Evolutionary conservation across 1,140 invertebrate species (phyloP).

Genomic region (Aporrectodea caliginosa): DNA sequence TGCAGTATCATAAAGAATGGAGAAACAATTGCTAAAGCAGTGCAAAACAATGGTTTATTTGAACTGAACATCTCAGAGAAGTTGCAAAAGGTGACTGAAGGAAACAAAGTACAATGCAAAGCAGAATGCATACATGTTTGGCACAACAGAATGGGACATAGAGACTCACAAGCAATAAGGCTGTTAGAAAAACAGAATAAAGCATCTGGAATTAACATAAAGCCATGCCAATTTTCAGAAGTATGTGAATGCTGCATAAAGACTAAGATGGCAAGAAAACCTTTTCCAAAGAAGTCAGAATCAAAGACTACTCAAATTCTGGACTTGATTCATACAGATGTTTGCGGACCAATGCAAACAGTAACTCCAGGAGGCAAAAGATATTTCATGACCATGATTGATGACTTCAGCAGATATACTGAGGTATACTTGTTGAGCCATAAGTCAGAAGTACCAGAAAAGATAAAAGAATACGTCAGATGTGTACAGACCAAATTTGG

Average conservation of each 20-base stretch:
- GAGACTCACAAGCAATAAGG: slow-evolving; percentile 18
- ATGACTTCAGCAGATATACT: slow-evolving; percentile 54
- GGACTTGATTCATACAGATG: slow-evolving; percentile 53
- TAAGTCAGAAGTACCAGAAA: slow-evolving; percentile 45
- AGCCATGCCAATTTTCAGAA: slow-evolving; percentile 1
- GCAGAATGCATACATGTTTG: slow-evolving; percentile 15
- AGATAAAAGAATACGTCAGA: slow-evolving; percentile 30
- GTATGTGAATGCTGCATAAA: slow-evolving; percentile 30
- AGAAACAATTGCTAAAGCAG: background rate
- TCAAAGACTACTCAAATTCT: slow-evolving; percentile 35
- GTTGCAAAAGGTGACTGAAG: background rate
- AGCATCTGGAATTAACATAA: background rate
- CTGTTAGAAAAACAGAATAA: background rate
- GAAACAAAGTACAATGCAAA: too few relatives aligned
- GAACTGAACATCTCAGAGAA: background rate
- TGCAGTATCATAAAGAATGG: slow-evolving; percentile 15
- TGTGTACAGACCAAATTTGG: slow-evolving; percentile 34
- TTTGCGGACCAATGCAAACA: slow-evolving; percentile 54
- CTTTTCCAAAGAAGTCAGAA: slow-evolving; percentile 26
- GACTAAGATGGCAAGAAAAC: slow-evolving; percentile 30
- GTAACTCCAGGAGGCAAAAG: slow-evolving; percentile 43
- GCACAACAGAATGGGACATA: slow-evolving; percentile 33
- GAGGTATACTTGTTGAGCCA: slow-evolving; percentile 52
- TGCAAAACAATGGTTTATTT: slow-evolving; percentile 9
- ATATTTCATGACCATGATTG: slow-evolving; percentile 56